Base-by-base conservation (phyloP, 2,888 invertebrate species). In the Priocnemis perturbator region DNA sequence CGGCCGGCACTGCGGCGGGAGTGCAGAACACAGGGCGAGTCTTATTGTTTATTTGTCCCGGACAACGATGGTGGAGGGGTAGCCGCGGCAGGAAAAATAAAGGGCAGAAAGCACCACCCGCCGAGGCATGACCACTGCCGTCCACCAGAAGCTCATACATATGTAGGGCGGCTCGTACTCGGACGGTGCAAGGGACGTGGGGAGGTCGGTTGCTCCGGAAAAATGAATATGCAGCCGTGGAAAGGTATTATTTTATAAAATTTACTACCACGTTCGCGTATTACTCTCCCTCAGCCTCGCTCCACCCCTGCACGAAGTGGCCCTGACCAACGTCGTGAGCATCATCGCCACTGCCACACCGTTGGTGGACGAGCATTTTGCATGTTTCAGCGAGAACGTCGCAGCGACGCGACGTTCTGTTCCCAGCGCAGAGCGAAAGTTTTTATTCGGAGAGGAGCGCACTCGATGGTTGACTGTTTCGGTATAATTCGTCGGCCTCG, bases 111-210 rank as follows among this genome's bases (percentile, higher is more conserved):
- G 75, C 77, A 73, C 81, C 68, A 76, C 69, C 80, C 78, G 80
- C 81, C 83, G 83, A 84, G 83, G 81, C 83, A 76, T 79, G 81
- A 79, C 80, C 73, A 56, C 50, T 57, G 76, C 37, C 64, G 74
- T 81, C 82, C 83, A 82, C 76, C 77, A 81, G 79, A 84, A 77
- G 82, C 86, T 87, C 87, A 86, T 87, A 81, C 86, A 87, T 86
- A 87, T 86, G 86, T 82, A 86, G 82, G 82, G 61, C 69, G 30
- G 30, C 23, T n/a, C 23, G 30, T 26, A 21, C 37, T 37, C 50
- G 50, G 19, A 19, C 50, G 50, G 50, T 58, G 70, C 72, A 79
- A 78, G 66, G 70, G 61, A 61, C 59, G 52, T 64, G 74, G 56
- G 65, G 62, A 70, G 59, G 66, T 65, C 45, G 73, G 73, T 78